These are phyloP conservation scores for Atta cephalotes DNA, from an alignment of 1,140 invertebrate genomes.

Conservation along the genomic window DNA sequence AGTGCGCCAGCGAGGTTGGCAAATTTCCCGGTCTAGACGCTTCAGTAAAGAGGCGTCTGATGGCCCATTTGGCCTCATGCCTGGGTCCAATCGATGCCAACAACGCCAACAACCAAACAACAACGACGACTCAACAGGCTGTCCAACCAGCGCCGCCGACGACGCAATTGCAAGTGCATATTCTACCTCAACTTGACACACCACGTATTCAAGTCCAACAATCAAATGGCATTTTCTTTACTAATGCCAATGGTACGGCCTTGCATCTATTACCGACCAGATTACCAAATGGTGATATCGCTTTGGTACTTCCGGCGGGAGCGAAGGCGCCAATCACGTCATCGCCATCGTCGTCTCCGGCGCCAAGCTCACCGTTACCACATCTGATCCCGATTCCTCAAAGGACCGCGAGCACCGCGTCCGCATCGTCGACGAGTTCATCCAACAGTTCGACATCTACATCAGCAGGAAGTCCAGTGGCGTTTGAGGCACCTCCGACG, in stretches of 20 bases:
- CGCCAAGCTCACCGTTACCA: slow-evolving; percentile 87
- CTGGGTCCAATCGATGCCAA: slow-evolving; percentile 84
- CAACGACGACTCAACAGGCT: slow-evolving; percentile 81
- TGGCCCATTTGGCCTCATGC: slow-evolving; percentile 91
- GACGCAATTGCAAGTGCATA: slow-evolving; percentile 84
- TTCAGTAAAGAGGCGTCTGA: slow-evolving; percentile 90
- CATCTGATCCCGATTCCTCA: slow-evolving; percentile 91
- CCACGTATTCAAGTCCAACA: slow-evolving; percentile 84
- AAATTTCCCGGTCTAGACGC: slow-evolving; percentile 91
- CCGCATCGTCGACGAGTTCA: slow-evolving; percentile 88
- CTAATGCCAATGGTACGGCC: slow-evolving; percentile 84
- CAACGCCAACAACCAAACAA: slow-evolving; percentile 75
- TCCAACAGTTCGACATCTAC: slow-evolving; percentile 84
- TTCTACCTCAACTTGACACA: slow-evolving; percentile 83
- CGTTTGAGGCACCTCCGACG: slow-evolving; percentile 82
- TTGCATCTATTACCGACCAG: slow-evolving; percentile 88
- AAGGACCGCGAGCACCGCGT: slow-evolving; percentile 89
- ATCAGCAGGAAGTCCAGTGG: slow-evolving; percentile 83
- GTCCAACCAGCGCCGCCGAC: slow-evolving; percentile 81
- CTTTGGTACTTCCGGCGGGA: slow-evolving; percentile 87
- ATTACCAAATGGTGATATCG: slow-evolving; percentile 88
- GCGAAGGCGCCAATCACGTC: slow-evolving; percentile 83
- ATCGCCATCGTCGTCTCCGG: slow-evolving; percentile 84
- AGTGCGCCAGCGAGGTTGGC: slow-evolving; percentile 94
- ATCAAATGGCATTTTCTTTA: slow-evolving; percentile 86